Evolutionary conservation across 2,888 invertebrate genomes (phyloP), one percentile per base, ranked within the genome.

Genomic region (Cantharis rufa): DNA sequence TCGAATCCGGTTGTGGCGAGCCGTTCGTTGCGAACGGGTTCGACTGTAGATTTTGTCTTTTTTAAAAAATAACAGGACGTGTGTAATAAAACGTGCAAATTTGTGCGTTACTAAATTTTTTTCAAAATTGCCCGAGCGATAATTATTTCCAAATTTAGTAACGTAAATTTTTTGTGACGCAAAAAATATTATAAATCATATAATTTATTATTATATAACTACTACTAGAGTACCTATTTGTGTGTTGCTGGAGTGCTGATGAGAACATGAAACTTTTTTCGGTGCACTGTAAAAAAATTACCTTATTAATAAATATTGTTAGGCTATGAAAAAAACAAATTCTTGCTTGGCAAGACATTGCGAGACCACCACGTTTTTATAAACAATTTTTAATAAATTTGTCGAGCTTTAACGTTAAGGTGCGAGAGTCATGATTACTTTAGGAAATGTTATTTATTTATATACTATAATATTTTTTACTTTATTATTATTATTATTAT

Each of bases 191-290:
- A 78, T 27, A 63, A 69, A 70, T 72, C 72, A 66, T 70, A 76
- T 78, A 62, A 62, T 74, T 78, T 78, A 74, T 76, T 48, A 48
- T 48, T 76, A 70, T 78, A 73, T 78, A 75, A 77, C 72, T 84
- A 87, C 88, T 88, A 88, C 88, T 88, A 88, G 87, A 88, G 88
- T 88, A 88, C 88, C 88, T 88, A 88, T 78, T 69, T 78, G 78
- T 69, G 75, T 87, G 85, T 84, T 85, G 85, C 83, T 76, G 75
- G 76, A 68, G 71, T 73, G 69, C 73, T 71, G 71, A 24, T 72
- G 48, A 71, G 62, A 68, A 64, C 32, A 68, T 16, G 69, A 21
- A 69, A 76, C 80, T 85, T 84, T 83, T n/a, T 86, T 86, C 85
- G 84, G 83, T 86, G 85, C 84, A 83, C 82, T 86, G 83, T 86